Evolutionary conservation across 2,797 vertebrate species (phyloP), one percentile per base, ranked within the genome.

Genomic region (Carduelis carduelis): DNA sequence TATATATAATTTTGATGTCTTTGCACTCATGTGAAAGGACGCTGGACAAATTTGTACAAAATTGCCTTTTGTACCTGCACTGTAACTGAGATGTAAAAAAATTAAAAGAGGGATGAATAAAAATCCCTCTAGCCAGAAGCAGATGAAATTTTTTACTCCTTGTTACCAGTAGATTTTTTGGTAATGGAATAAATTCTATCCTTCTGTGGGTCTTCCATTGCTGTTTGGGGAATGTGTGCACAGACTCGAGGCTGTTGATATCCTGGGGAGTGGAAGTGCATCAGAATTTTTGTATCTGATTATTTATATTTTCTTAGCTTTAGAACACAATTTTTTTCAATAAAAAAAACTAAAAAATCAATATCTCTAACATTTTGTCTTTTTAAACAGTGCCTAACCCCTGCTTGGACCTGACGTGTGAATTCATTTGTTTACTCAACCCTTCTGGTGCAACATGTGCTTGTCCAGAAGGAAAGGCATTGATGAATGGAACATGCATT

Each of bases 341-440:
- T 16, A 12, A 21, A n/a, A n/a, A 20, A 47, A 23, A 8, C 26
- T 9, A 10, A 15, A 15, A 11, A 32, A 19, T 3, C 2, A 61
- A 10, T 30, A 2, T 39, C 39, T 63, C 17, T 35, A 52, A 69
- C 46, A 26, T 87, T 80, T 78, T 35, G 3, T 78, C 59, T 89
- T 66, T 80, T 95, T 75, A 60, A 74, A 89, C 96, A 99, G 99
- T 98, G 50, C 98, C 98, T 64, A 99, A 99, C 96, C 99, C 99
- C 5, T 99, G 99, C 95, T 96, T 98, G 95, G 98, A 98, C 80
- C 98, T 99, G 97, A 98, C 96, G 4, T 99, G 99, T 95, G 99
- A 99, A 78, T 99, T 99, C 95, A 99, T 99, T 98, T 99, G 99
- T 97, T 98, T 99, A 87, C 98, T 99, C 50, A 99, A 99, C 96